These are phyloP conservation scores for Ypsolopha sequella DNA, from an alignment of 2,888 invertebrate genomes.

Conservation along the genomic window DNA sequence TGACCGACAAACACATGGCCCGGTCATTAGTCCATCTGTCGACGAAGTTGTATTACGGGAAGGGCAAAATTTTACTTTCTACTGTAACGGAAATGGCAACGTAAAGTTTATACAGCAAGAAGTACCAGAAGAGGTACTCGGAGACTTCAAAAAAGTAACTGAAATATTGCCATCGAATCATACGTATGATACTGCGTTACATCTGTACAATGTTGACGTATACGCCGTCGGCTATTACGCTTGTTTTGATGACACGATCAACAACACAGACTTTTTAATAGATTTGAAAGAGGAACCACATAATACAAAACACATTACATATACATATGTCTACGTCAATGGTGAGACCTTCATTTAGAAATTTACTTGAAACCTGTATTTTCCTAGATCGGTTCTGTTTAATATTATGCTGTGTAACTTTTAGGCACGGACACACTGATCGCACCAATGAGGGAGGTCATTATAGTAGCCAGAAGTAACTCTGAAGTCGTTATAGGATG, in stretches of 20 bases:
- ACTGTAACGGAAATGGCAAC: conserved; percentile 36
- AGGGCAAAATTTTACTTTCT: conserved; percentile 48
- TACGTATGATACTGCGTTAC: conserved; percentile 52
- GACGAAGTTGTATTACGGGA: conserved; percentile 46
- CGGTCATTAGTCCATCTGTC: conserved; percentile 35
- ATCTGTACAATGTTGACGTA: conserved; percentile 49
- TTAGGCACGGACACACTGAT: conserved; percentile 51
- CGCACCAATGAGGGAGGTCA: conserved; percentile 49
- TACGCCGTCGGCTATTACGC: conserved; percentile 68
- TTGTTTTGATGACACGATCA: conserved; percentile 54
- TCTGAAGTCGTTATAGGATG: conserved; percentile 48
- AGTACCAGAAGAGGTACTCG: conserved; percentile 34
- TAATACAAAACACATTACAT: conserved; percentile 42
- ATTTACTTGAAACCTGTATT: neutral
- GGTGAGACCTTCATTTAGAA: conserved; percentile 35
- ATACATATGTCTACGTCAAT: conserved; percentile 53
- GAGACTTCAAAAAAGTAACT: conserved; percentile 20
- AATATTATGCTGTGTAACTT: conserved; percentile 29
- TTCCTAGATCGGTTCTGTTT: conserved; percentile 4
- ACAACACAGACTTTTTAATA: conserved; percentile 29
- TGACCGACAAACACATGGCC: conserved; percentile 35
- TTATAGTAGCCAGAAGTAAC: conserved; percentile 27
- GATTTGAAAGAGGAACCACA: conserved; percentile 40
- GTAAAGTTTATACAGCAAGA: conserved; percentile 48
- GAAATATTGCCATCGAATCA: conserved; percentile 24